Percentiles rank a stretch among this genome's conserved stretches.
Evolutionary conservation across 2,888 invertebrate genomes (phyloP).

Genomic region (Merodon equestris): DNA sequence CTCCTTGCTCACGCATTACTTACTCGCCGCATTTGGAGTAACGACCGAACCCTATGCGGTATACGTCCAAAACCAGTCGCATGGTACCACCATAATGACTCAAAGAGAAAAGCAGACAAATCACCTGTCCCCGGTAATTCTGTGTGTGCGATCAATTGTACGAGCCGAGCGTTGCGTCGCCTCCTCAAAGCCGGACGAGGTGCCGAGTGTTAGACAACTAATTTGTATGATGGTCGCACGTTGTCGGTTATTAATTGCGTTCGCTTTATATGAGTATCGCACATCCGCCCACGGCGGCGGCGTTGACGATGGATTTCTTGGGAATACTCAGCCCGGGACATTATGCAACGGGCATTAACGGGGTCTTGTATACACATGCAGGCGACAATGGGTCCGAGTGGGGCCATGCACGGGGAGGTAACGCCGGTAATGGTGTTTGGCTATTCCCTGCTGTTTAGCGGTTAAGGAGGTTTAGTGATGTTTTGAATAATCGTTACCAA

Average conservation of each 20-base stretch:
- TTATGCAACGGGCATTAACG: conserved; percentile 62
- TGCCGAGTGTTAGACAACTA: conserved; percentile 60
- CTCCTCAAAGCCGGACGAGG: conserved; percentile 9
- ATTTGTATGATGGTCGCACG: conserved; percentile 62
- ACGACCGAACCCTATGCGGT: conserved; percentile 25
- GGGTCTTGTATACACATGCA: conserved; percentile 19
- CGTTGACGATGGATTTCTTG: conserved; percentile 20
- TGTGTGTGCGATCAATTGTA: conserved; percentile 60
- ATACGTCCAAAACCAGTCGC: conserved; percentile 15
- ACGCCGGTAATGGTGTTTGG: no score
- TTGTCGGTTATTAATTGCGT: conserved; percentile 66
- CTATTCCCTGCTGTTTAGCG: no score
- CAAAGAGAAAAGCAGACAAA: conserved; percentile 47
- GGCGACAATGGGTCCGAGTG: conserved; percentile 47
- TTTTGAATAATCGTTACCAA: neutral
- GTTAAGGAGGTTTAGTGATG: no score
- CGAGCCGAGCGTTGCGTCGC: conserved; percentile 3
- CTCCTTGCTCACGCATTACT: conserved; percentile 30
- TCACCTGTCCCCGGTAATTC: conserved; percentile 61
- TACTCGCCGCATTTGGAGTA: conserved; percentile 24
- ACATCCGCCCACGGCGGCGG: conserved; percentile 62
- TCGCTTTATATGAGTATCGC: conserved; percentile 61
- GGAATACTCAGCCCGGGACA: conserved; percentile 37
- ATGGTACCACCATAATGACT: conserved; percentile 10
- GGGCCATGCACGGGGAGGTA: no score